phyloP scores from a whole-genome alignment of 2,888 invertebrate species.

The Pemphredon lugubris region DNA sequence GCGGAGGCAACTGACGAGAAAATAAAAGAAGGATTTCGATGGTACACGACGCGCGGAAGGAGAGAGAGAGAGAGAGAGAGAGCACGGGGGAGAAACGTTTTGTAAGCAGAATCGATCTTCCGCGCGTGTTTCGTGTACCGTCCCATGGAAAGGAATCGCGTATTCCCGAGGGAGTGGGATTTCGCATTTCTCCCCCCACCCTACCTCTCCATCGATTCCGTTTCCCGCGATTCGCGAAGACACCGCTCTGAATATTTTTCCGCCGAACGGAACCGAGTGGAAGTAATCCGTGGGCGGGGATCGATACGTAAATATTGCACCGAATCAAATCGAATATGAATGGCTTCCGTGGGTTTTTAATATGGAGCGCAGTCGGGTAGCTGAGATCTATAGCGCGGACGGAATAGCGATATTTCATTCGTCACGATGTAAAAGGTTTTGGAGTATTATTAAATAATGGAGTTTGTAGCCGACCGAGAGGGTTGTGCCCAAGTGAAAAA shows the following conservation, averaged over 20 bases:
- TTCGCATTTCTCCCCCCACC: background rate
- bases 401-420: background rate
- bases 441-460: background rate
- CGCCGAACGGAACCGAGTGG: no score
- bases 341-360: background rate
- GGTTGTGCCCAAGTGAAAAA: no score
- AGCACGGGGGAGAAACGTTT: conserved; percentile 14
- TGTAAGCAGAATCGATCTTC: conserved; percentile 26
- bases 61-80: no score
- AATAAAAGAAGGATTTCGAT: conserved; percentile 37
- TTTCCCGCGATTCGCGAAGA: no score
- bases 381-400: background rate
- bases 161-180: no score
- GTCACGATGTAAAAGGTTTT: background rate
- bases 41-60: conserved; percentile 26
- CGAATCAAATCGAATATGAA: background rate
- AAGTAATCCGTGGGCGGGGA: no score
- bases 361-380: background rate
- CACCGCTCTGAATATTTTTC: no score
- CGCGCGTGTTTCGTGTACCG: conserved; percentile 18
- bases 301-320: conserved; percentile 4
- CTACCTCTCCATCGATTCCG: no score
- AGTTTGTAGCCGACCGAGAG: no score
- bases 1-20: conserved; percentile 30
- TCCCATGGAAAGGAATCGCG: background rate